Conservation (phyloP, 2,797 vertebrate species). For the Aratinga solstitialis region DNA sequence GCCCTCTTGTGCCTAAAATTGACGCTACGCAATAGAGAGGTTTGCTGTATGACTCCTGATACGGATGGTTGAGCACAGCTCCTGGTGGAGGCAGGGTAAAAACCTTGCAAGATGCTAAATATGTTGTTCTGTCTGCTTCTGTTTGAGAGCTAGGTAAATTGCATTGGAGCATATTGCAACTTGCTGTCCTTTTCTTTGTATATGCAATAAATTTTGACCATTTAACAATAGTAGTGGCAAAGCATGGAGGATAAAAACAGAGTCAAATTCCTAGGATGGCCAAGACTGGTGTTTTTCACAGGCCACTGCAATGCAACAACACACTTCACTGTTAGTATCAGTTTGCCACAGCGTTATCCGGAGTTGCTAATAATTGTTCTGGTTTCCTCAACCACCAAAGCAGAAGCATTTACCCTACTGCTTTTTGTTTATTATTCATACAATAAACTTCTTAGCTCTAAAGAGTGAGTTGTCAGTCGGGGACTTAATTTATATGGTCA, state of each 20-base stretch:
- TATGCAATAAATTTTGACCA: background rate
- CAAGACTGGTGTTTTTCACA: background rate
- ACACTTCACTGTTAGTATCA: background rate
- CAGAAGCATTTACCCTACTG: background rate
- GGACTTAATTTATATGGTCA: background rate
- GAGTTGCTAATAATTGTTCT: background rate
- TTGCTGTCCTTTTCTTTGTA: background rate
- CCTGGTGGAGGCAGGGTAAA: background rate
- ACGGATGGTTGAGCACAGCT: background rate
- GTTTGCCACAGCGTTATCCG: background rate
- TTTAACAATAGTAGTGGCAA: background rate
- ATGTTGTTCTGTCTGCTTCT: background rate
- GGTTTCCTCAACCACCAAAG: background rate
- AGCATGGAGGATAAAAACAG: background rate
- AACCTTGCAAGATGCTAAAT: background rate
- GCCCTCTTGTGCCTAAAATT: background rate
- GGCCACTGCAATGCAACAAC: background rate
- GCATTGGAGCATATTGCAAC: background rate
- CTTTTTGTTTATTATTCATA: background rate
- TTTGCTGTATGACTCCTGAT: background rate
- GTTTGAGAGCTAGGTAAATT: background rate
- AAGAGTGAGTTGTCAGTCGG: background rate
- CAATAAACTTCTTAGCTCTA: background rate
- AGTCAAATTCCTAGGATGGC: background rate
- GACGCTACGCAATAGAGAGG: background rate